Base-by-base conservation (phyloP, 1,140 invertebrate genomes). In the Papilio polytes region DNA sequence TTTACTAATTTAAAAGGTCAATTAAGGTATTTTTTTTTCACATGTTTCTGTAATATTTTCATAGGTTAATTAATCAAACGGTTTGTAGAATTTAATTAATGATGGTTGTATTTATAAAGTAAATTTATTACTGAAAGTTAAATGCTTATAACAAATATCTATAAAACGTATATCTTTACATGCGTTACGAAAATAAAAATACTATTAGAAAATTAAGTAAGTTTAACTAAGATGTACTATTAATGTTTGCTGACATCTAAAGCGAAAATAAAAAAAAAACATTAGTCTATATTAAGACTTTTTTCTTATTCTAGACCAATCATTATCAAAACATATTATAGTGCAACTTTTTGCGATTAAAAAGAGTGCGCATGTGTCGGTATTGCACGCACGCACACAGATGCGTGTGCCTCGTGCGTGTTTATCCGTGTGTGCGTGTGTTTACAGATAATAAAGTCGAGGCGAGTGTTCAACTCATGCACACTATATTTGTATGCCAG, bases 401-500 rank as follows among this genome's bases (percentile, higher is more conserved):
- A 81, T 78, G 83, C 36, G 15, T 73, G 10, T 41, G n/a, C 51
- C 70, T 31, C 76, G 44, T 70, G 66, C 81, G 78, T 44, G 83
- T 86, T 82, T 83, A 84, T 77, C 80, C 82, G 80, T 31, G 84
- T 86, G 84, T 85, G 85, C 80, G 82, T 83, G 81, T 88, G 86
- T 90, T 90, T 89, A 89, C 86, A 90, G 90, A 91, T 89, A 90
- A 90, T 88, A 88, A 90, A 90, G 90, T 88, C 91, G 88, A 88
- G 83, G 86, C 89, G 89, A 89, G 87, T 91, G 84, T 91, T 91
- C 88, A 91, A 91, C 90, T 90, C 90, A 48, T 87, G 87, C 89
- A 89, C 88, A 90, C 89, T 91, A 90, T 89, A 91, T 91, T 88
- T 87, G 86, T 88, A 87, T 86, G 85, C 81, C 86, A 84, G 87